phyloP scores from a whole-genome alignment of 2,113 vertebrate genomes.

The Callipepla californica region DNA sequence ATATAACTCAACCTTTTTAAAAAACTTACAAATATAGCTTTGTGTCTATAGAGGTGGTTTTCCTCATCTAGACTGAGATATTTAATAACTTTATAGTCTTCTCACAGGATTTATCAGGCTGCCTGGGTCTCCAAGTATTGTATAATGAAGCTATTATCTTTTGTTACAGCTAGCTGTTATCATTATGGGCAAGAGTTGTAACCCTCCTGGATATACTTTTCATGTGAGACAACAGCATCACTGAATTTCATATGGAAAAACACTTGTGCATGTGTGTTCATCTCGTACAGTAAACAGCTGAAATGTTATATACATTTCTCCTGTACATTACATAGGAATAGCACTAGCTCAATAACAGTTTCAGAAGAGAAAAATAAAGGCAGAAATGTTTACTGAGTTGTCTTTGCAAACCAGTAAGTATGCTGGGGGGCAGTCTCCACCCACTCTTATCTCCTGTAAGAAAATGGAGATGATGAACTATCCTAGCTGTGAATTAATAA shows the following conservation, averaged over 20 bases:
- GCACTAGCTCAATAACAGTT: neutral
- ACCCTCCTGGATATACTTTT: neutral
- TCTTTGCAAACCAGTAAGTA: conserved; percentile 33
- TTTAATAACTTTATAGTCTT: neutral
- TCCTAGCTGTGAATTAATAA: conserved; percentile 52
- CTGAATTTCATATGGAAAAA: neutral
- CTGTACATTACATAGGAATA: neutral
- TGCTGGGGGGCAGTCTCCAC: neutral
- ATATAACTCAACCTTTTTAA: neutral
- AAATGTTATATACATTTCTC: neutral
- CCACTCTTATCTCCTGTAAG: conserved; percentile 23
- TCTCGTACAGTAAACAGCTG: neutral
- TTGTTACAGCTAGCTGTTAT: neutral
- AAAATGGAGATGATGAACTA: conserved; percentile 47
- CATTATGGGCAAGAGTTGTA: neutral
- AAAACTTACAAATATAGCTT: neutral
- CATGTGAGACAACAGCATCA: neutral
- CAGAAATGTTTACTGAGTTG: conserved; percentile 2
- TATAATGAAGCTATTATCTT: neutral
- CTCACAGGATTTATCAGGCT: neutral
- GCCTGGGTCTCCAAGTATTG: neutral
- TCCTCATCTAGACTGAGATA: neutral
- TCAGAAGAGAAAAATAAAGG: neutral
- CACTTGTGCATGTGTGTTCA: neutral
- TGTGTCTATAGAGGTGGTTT: neutral